These are phyloP conservation scores for Carcina quercana DNA, from an alignment of 2,888 invertebrate species.

Conservation along the genomic window DNA sequence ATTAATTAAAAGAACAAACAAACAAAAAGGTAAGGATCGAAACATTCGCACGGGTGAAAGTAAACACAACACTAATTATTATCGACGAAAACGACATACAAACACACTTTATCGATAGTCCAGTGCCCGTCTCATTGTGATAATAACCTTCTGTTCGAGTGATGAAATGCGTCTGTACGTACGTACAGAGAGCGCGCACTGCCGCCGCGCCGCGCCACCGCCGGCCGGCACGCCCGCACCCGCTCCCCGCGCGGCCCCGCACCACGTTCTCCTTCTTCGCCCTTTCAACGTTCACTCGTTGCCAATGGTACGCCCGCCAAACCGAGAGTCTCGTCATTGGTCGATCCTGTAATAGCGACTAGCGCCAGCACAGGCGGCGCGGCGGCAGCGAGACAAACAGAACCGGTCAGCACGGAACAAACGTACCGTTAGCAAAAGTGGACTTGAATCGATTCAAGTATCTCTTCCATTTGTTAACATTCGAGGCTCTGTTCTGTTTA, in stretches of 20 bases:
- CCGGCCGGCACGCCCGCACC: conserved; percentile 43
- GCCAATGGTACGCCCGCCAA: conserved; percentile 63
- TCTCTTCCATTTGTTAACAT: neutral
- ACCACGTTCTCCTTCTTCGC: conserved; percentile 44
- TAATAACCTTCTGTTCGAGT: conserved; percentile 68
- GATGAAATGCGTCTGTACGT: conserved; percentile 61
- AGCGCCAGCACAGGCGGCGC: too few relatives aligned
- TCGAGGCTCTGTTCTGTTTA: neutral
- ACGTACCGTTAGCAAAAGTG: too few relatives aligned
- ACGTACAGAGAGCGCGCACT: conserved; percentile 34
- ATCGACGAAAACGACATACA: conserved; percentile 74
- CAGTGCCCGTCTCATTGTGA: conserved; percentile 65
- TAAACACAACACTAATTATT: conserved; percentile 73
- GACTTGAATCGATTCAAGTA: neutral
- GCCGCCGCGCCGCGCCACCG: conserved; percentile 38
- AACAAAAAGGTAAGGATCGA: conserved; percentile 68
- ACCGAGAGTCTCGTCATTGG: conserved; percentile 43
- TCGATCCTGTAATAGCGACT: conserved; percentile 48
- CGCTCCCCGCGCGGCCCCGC: conserved; percentile 45
- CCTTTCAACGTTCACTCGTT: conserved; percentile 46
- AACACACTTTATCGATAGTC: conserved; percentile 74
- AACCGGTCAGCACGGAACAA: conserved; percentile 65
- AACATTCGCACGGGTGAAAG: conserved; percentile 74
- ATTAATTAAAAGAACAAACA: conserved; percentile 65
- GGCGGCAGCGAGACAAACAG: too few relatives aligned